Percentiles rank a stretch among this genome's conserved stretches.
Conservation (phyloP, 1,140 invertebrate species). For the Caenorhabditis latens region DNA sequence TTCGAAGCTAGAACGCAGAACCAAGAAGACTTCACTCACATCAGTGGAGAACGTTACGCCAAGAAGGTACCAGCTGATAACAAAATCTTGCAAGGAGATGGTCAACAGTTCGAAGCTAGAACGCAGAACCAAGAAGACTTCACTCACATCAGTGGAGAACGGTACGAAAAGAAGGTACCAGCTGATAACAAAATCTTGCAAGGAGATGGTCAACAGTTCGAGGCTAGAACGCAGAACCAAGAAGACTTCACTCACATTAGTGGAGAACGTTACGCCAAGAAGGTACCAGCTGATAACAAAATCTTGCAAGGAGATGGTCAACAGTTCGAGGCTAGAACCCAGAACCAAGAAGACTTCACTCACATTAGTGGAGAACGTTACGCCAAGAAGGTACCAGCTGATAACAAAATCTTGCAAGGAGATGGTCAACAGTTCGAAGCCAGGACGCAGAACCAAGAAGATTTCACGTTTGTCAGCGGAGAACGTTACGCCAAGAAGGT, state of each 20-base stretch:
- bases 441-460: slow-evolving; percentile 56
- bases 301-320: background rate
- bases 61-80: slow-evolving; percentile 7
- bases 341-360: slow-evolving; percentile 58
- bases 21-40: slow-evolving; percentile 55
- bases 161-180: slow-evolving; percentile 10
- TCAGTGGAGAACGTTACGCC: slow-evolving; percentile 42
- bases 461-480: slow-evolving; percentile 26
- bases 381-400: slow-evolving; percentile 14
- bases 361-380: slow-evolving; percentile 31
- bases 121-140: slow-evolving; percentile 61
- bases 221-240: slow-evolving; percentile 45
- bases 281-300: slow-evolving; percentile 1
- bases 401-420: background rate
- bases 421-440: too few relatives aligned
- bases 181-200: background rate
- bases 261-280: slow-evolving; percentile 44
- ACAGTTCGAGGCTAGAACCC: background rate
- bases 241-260: slow-evolving; percentile 42
- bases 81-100: background rate
- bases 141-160: slow-evolving; percentile 35
- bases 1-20: slow-evolving; percentile 25
- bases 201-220: too few relatives aligned
- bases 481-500: slow-evolving; percentile 38
- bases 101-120: too few relatives aligned